phyloP scores from a whole-genome alignment of 1,140 invertebrate genomes.

The Onthophagus taurus region DNA sequence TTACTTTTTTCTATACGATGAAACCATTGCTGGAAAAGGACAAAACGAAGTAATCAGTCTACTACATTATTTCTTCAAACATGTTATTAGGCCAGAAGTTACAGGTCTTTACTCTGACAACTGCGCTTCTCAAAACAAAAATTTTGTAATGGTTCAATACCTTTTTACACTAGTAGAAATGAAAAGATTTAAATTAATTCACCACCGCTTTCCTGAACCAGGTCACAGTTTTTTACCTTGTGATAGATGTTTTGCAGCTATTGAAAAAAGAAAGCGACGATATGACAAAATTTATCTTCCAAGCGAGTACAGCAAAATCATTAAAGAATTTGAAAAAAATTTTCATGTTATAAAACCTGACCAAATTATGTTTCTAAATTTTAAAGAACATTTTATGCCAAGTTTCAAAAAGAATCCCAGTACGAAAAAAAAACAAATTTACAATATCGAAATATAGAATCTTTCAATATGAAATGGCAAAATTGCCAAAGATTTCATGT shows the following conservation, averaged over 20 bases:
- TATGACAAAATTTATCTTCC: slow-evolving; percentile 16
- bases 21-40: slow-evolving; percentile 12
- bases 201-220: slow-evolving; percentile 16
- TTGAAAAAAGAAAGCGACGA: slow-evolving; percentile 19
- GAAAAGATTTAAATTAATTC: slow-evolving; percentile 17
- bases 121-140: slow-evolving; percentile 20
- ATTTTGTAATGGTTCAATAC: slow-evolving; percentile 12
- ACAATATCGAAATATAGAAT: too few species aligned
- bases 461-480: too few species aligned
- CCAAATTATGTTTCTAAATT: slow-evolving; percentile 12
- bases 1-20: slow-evolving; percentile 15
- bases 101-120: slow-evolving; percentile 17
- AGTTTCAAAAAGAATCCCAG: slow-evolving; percentile 17
- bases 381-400: slow-evolving; percentile 12
- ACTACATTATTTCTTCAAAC: slow-evolving; percentile 12
- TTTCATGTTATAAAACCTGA: slow-evolving; percentile 15
- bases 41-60: slow-evolving; percentile 14
- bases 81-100: slow-evolving; percentile 11
- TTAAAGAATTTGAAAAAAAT: slow-evolving; percentile 14
- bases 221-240: slow-evolving; percentile 15
- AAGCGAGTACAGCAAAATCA: slow-evolving; percentile 14
- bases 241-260: slow-evolving; percentile 16
- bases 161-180: slow-evolving; percentile 15
- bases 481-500: too few species aligned
- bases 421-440: slow-evolving; percentile 10